Evolutionary conservation across 2,797 vertebrate species (phyloP).

Genomic region (Natrix natrix): DNA sequence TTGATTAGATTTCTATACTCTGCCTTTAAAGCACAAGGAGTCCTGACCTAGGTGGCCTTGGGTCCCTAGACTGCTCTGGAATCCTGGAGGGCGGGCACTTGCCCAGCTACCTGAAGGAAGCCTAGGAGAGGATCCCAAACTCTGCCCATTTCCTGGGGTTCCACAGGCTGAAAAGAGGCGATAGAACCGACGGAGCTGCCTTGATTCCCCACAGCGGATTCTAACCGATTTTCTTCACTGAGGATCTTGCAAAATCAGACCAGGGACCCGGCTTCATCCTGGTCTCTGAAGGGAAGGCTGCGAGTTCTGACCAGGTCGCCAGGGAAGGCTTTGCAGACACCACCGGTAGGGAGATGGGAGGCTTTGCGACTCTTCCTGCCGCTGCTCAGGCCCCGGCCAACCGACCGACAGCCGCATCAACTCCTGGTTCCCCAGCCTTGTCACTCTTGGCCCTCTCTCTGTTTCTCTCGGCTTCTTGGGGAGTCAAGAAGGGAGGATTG

Average conservation of each 20-base stretch:
- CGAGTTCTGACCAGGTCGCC: not conserved
- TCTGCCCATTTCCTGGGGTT: not conserved
- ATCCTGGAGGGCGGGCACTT: not conserved
- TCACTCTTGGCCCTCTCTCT: not conserved
- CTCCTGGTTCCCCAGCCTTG: not conserved
- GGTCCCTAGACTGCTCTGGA: not conserved
- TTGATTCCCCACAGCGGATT: not conserved
- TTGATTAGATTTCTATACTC: not conserved
- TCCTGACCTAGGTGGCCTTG: not conserved
- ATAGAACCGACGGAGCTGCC: not conserved
- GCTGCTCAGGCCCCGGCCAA: no score
- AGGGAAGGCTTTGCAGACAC: not conserved
- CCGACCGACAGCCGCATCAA: no score
- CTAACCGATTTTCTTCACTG: not conserved
- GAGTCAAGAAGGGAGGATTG: not conserved
- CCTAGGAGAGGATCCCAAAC: not conserved
- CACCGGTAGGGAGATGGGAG: no score
- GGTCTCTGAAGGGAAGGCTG: not conserved
- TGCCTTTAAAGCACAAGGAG: not conserved
- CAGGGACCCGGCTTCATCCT: not conserved
- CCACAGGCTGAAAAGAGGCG: not conserved
- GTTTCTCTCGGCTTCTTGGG: not conserved
- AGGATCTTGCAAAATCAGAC: not conserved
- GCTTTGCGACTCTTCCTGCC: no score
- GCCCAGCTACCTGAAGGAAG: not conserved